Conservation (phyloP, 2,113 vertebrate species). For the Carlito syrichta region DNA sequence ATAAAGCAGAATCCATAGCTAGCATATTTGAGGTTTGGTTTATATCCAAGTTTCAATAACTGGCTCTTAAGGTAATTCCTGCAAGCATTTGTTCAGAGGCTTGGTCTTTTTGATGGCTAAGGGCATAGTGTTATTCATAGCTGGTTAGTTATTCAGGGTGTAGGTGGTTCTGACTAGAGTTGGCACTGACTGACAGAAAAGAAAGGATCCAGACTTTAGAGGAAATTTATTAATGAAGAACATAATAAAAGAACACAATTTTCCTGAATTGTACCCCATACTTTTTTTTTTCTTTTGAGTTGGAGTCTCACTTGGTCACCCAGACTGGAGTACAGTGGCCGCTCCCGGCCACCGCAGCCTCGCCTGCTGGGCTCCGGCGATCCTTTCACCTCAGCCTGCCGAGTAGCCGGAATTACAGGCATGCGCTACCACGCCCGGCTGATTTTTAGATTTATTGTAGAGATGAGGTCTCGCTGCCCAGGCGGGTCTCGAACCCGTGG, state of each 20-base stretch:
- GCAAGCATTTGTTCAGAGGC: background rate
- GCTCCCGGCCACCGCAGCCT: no score
- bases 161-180: constrained; percentile 38
- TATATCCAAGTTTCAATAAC: constrained; percentile 47
- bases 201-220: constrained; percentile 20
- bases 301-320: no score
- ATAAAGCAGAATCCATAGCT: constrained; percentile 30
- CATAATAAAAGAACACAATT: constrained; percentile 14
- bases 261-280: no score
- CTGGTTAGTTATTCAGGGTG: constrained; percentile 20
- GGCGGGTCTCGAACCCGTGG: no score
- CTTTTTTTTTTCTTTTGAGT: no score
- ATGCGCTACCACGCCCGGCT: no score
- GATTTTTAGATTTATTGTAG: no score
- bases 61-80: background rate
- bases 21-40: constrained; percentile 64
- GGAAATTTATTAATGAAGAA: background rate
- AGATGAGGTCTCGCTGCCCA: no score
- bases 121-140: background rate
- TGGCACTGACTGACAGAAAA: constrained; percentile 20
- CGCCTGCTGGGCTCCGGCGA: no score
- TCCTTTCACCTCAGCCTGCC: no score
- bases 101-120: background rate
- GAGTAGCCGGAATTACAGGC: no score
- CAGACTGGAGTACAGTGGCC: no score